phyloP scores from a whole-genome alignment of 2,888 invertebrate species.

The Diabrotica balteata region DNA sequence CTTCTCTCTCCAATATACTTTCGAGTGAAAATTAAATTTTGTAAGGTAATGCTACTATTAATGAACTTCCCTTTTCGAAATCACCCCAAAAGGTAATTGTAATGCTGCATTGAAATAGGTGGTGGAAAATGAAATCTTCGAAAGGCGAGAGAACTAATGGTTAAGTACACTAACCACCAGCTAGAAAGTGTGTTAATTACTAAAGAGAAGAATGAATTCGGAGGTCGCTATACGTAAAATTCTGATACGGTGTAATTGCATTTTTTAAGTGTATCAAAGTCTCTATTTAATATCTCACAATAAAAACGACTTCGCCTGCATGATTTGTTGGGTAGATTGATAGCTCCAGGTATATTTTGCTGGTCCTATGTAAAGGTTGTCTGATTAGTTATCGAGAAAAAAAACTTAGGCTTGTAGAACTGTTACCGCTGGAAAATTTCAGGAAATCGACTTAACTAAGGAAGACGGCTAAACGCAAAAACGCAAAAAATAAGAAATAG shows the following conservation, averaged over 20 bases:
- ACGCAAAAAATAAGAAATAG: no score
- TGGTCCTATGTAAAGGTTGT: no score
- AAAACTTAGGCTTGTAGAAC: no score
- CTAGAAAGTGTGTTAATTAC: not conserved
- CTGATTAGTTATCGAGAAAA: no score
- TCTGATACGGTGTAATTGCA: not conserved
- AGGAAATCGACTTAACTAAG: no score
- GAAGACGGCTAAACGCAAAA: no score
- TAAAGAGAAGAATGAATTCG: not conserved
- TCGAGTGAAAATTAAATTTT: constrained; percentile 18
- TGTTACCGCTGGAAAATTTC: no score
- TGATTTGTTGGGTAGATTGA: no score
- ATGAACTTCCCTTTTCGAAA: constrained; percentile 15
- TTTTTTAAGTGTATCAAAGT: not conserved
- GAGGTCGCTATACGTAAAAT: not conserved
- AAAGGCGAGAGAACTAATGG: not conserved
- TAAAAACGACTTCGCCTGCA: no score
- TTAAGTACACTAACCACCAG: not conserved
- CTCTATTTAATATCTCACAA: no score
- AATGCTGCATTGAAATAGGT: constrained; percentile 6
- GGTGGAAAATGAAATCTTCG: constrained; percentile 2
- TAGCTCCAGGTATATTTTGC: no score
- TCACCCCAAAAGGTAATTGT: constrained; percentile 1
- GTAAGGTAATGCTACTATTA: constrained; percentile 20
- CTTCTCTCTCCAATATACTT: constrained; percentile 18